Percentiles rank a stretch among this genome's conserved stretches.
Evolutionary conservation across 1,140 invertebrate genomes (phyloP).

Genomic region (Sarcophaga peregrina): DNA sequence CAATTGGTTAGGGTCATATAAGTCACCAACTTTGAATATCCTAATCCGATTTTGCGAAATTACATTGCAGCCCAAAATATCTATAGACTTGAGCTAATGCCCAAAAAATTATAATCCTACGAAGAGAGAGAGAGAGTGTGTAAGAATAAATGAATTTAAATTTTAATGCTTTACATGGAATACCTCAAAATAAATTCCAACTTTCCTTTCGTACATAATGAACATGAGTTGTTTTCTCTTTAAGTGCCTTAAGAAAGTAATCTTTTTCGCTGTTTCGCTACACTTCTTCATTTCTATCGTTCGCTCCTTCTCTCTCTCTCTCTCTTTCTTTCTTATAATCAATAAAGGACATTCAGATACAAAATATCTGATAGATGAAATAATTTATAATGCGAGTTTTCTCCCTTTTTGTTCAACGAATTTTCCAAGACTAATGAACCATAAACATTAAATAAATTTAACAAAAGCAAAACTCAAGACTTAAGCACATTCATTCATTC

Average conservation of each 20-base stretch:
- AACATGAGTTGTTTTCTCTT: neutral
- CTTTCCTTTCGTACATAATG: neutral
- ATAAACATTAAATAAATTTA: neutral
- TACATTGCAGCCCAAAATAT: neutral
- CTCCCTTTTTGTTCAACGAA: neutral
- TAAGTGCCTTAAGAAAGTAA: neutral
- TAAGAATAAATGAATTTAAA: neutral
- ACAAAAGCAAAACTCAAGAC: neutral
- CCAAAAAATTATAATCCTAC: neutral
- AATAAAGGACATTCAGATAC: neutral
- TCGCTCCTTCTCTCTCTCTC: neutral
- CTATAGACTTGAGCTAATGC: neutral
- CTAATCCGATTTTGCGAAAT: neutral
- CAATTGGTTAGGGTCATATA: neutral
- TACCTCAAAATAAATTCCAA: neutral
- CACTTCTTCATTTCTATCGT: neutral
- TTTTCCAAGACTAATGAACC: constrained; percentile 2
- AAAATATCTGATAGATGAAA: neutral
- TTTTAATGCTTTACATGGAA: neutral
- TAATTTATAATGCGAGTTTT: neutral
- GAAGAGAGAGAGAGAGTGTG: neutral
- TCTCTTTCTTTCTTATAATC: neutral
- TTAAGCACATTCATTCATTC: too few species aligned
- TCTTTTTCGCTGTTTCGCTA: neutral
- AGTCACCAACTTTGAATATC: neutral